Evolutionary conservation across 2,888 invertebrate species (phyloP), one percentile per base, ranked within the genome.

Genomic region (Patella pellucida): DNA sequence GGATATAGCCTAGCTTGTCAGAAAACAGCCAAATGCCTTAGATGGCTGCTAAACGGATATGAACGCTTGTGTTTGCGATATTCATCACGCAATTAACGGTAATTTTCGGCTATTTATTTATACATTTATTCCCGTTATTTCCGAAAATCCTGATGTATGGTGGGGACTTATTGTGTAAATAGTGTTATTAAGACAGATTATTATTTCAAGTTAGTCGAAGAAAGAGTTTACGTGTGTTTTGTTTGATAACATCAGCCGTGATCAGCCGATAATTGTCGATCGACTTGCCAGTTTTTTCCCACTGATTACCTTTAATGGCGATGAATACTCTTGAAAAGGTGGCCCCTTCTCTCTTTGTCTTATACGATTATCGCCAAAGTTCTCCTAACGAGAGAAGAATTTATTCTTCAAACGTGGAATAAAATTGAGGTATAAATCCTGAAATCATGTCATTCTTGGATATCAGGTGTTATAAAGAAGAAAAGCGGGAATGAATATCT

Each of bases 191-290:
- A 62, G 62, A 62, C 19, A 23, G 62, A n/a, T 62, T 19, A 62
- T 62, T 62, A 62, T 62, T 62, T 62, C 62, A 23, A 23, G 23
- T 62, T 19, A 62, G 62, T 23, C 23, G 11, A 23, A 23, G 7
- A 62, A 62, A 62, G 62, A 62, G 19, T 62, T 62, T 23, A 62
- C 19, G 62, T 62, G 19, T 19, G 19, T 62, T 62, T 19, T 62
- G 62, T 23, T 62, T 62, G 62, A 62, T 62, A 19, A 23, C 19
- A 62, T 62, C 62, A 23, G 62, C 19, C 19, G 19, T 23, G 62
- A 62, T 62, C 62, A 62, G 62, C 19, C 62, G 62, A 62, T 62
- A 62, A 62, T 62, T 62, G 19, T 23, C 23, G 62, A 62, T 62
- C 62, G 23, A 9, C 41, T 41, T 41, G 62, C 12, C 19, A 62